Conservation (phyloP, 2,113 vertebrate species). For the Oenanthe oenanthe region DNA sequence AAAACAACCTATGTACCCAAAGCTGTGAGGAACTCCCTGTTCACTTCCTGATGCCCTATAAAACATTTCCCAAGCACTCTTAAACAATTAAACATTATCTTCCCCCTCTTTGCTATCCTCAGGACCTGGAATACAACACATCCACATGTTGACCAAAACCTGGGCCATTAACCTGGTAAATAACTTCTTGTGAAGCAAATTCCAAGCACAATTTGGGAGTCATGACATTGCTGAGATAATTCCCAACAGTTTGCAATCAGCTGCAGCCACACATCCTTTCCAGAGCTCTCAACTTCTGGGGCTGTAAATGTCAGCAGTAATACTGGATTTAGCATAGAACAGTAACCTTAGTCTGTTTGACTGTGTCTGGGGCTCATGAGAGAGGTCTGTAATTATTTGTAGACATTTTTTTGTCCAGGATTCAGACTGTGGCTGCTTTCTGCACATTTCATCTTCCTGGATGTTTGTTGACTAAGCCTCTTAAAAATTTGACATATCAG, state of each 20-base stretch:
- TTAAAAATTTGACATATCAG: not conserved
- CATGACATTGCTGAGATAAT: not conserved
- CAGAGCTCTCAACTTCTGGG: not conserved
- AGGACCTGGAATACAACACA: not conserved
- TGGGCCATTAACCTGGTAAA: not conserved
- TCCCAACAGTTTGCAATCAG: not conserved
- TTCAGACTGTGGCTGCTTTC: not conserved
- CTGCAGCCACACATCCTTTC: not conserved
- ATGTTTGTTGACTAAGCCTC: not conserved
- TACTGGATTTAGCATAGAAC: not conserved
- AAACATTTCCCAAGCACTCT: not conserved
- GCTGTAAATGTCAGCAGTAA: not conserved
- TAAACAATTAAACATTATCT: not conserved
- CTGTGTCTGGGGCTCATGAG: not conserved
- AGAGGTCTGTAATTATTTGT: not conserved
- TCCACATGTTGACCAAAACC: not conserved
- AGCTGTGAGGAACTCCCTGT: not conserved
- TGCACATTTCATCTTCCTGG: not conserved
- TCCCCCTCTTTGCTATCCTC: not conserved
- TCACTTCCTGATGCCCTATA: not conserved
- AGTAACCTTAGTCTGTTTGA: not conserved
- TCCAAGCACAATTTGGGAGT: not conserved
- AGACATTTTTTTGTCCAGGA: not conserved
- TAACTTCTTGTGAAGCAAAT: not conserved
- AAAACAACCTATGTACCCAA: not conserved